Evolutionary conservation across 1,140 invertebrate genomes (phyloP).

Genomic region (Ceratitis capitata): DNA sequence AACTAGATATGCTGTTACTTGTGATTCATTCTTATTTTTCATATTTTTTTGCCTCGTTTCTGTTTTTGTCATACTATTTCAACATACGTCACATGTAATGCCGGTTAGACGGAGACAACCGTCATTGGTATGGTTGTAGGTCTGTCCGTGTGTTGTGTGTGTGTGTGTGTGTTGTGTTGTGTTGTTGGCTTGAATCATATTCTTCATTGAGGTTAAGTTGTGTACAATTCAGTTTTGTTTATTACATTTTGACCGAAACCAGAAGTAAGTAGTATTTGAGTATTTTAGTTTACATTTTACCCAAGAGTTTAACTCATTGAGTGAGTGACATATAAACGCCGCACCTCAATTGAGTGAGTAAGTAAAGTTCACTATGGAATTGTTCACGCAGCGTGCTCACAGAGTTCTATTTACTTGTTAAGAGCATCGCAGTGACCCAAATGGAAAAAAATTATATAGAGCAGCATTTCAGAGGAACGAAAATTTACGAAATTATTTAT

Average conservation of each 20-base stretch:
- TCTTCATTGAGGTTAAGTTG: constrained; percentile 15
- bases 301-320: not conserved
- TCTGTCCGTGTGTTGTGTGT: no score
- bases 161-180: no score
- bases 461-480: no score
- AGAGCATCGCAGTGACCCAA: not conserved
- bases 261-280: constrained; percentile 14
- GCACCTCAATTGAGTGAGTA: not conserved
- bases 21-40: not conserved
- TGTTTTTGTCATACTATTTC: constrained; percentile 32
- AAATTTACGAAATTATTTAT: no score
- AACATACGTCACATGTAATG: constrained; percentile 2
- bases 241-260: not conserved
- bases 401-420: not conserved
- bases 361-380: no score
- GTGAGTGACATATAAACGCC: not conserved
- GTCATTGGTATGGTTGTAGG: not conserved
- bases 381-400: no score
- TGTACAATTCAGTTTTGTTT: constrained; percentile 24
- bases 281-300: not conserved
- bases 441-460: no score
- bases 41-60: not conserved
- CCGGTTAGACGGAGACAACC: constrained; percentile 32
- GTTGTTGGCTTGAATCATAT: not conserved
- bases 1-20: no score